Conservation (phyloP, 2,888 invertebrate species). For the Latrodectus hesperus region DNA sequence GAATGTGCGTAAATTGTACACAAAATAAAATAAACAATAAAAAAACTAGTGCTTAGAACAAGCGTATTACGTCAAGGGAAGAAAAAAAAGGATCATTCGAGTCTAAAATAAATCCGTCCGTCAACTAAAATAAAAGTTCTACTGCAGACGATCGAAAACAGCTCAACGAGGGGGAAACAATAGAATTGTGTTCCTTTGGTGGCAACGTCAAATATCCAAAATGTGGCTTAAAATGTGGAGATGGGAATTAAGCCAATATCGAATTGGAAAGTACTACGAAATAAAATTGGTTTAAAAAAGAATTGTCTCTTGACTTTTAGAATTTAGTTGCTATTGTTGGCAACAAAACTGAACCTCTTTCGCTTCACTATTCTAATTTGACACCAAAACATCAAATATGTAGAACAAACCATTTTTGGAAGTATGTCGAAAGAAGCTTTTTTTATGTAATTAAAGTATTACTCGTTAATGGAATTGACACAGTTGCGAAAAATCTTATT, state of each 20-base stretch:
- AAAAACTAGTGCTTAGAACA: background rate
- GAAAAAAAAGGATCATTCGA: background rate
- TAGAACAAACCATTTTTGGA: background rate
- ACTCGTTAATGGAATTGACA: background rate
- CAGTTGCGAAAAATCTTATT: too few relatives aligned
- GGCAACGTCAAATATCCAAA: background rate
- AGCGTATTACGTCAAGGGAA: background rate
- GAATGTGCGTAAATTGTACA: constrained; percentile 5
- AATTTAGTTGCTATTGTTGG: background rate
- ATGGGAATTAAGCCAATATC: background rate
- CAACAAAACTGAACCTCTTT: background rate
- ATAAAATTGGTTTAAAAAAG: background rate
- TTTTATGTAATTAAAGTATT: background rate
- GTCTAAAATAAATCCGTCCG: constrained; percentile 1
- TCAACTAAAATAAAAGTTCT: background rate
- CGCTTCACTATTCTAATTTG: background rate
- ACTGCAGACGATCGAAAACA: background rate
- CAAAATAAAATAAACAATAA: background rate
- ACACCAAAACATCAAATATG: background rate
- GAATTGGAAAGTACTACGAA: background rate
- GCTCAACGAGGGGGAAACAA: background rate
- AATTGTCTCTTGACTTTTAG: background rate
- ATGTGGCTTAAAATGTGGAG: background rate
- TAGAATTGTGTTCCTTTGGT: background rate
- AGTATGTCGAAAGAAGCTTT: background rate